A percentile compares a stretch with the other conserved stretches of the same genome.
Conservation (phyloP, 2,888 invertebrate species). For the Agriopis aurantiaria region DNA sequence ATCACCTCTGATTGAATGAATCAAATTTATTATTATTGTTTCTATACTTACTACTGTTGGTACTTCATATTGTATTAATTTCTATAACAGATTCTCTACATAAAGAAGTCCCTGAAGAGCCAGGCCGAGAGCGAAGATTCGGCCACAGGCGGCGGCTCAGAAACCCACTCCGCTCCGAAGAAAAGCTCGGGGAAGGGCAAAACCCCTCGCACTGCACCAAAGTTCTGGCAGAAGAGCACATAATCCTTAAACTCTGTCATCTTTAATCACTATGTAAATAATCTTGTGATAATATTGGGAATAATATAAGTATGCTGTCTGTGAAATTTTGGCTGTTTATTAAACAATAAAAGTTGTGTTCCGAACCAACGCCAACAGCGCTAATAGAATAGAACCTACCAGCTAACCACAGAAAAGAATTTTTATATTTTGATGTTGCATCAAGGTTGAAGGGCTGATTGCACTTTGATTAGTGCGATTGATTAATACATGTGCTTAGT, state of each 20-base stretch:
- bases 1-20: too few species aligned
- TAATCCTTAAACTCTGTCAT: slow-evolving; percentile 52
- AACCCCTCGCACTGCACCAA: slow-evolving; percentile 88
- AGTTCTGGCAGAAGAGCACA: slow-evolving; percentile 89
- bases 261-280: slow-evolving; percentile 27
- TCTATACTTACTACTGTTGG: neutral
- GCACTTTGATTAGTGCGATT: too few species aligned
- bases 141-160: slow-evolving; percentile 89
- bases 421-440: too few species aligned
- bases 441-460: too few species aligned
- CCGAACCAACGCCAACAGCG: too few species aligned
- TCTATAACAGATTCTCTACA: slow-evolving; percentile 90
- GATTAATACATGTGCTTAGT: too few species aligned
- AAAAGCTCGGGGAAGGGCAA: slow-evolving; percentile 93
- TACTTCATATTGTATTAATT: neutral
- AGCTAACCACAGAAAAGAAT: too few species aligned
- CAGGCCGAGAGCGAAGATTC: slow-evolving; percentile 95
- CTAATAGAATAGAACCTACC: too few species aligned
- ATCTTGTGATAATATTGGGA: slow-evolving; percentile 39
- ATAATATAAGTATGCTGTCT: slow-evolving; percentile 40
- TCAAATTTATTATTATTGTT: neutral
- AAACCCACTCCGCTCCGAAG: slow-evolving; percentile 83
- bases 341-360: too few species aligned
- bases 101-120: slow-evolving; percentile 95
- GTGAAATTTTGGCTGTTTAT: neutral